phyloP scores from a whole-genome alignment of 2,113 vertebrate genomes.

The Scalopus aquaticus region DNA sequence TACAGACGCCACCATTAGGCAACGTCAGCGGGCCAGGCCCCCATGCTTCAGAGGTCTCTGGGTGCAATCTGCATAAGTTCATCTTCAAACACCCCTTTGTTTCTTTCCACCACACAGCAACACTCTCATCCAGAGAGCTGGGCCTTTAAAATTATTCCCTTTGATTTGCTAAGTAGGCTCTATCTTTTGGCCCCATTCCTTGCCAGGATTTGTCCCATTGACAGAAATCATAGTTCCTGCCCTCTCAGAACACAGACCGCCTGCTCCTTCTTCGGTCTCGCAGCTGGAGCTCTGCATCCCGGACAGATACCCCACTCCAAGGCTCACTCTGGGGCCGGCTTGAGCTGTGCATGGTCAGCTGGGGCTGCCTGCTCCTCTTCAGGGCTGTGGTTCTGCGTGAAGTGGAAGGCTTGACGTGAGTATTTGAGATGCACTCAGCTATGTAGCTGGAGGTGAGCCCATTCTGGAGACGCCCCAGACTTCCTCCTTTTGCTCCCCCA shows the following conservation, averaged over 20 bases:
- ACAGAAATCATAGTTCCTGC: not conserved
- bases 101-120: not conserved
- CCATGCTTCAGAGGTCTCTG: not conserved
- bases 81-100: constrained; percentile 41
- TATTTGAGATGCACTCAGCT: not conserved
- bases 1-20: not conserved
- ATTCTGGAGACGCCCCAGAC: not conserved
- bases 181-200: not conserved
- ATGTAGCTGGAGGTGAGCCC: not conserved
- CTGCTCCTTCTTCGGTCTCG: not conserved
- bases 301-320: not conserved
- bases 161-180: constrained; percentile 54
- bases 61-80: not conserved
- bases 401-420: not conserved
- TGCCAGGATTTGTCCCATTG: not conserved
- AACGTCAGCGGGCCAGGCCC: not conserved
- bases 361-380: not conserved
- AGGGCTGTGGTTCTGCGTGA: not conserved
- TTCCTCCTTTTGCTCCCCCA: not conserved
- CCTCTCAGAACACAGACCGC: not conserved
- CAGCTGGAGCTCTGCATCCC: not conserved
- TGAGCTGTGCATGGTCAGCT: not conserved
- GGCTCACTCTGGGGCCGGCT: not conserved
- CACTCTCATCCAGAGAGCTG: not conserved
- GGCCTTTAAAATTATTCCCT: constrained; percentile 6